Conservation (phyloP, 2,113 vertebrate species). For the Ochotona princeps region DNA sequence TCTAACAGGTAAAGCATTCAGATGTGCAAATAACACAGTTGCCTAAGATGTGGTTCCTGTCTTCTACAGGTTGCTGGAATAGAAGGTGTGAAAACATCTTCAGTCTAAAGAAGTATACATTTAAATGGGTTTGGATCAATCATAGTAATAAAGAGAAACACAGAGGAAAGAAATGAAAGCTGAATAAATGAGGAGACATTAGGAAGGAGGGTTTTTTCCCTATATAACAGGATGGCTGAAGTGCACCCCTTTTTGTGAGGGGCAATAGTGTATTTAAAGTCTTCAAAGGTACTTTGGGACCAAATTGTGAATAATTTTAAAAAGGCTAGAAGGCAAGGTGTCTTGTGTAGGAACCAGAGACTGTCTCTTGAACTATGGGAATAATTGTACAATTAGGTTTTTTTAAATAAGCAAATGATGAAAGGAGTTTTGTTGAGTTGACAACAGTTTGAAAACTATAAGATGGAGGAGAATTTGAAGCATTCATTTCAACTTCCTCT, state of each 20-base stretch:
- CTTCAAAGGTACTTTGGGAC: neutral
- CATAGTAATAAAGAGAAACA: neutral
- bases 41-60: neutral
- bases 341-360: neutral
- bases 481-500: conserved; percentile 47
- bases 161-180: neutral
- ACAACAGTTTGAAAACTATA: conserved; percentile 6
- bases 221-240: neutral
- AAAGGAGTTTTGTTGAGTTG: conserved; percentile 38
- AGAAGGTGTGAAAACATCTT: neutral
- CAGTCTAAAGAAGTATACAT: neutral
- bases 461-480: neutral
- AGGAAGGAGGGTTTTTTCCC: neutral
- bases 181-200: neutral
- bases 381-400: conserved; percentile 1
- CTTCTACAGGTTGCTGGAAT: neutral
- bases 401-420: conserved; percentile 30
- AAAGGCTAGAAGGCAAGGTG: neutral
- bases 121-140: neutral
- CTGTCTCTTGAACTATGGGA: neutral
- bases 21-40: neutral
- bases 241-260: neutral
- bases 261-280: neutral
- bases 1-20: neutral
- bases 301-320: neutral